Percentiles rank a stretch among this genome's conserved stretches.
Conservation (phyloP, 2,797 vertebrate genomes). For the Leptoclinus maculatus region DNA sequence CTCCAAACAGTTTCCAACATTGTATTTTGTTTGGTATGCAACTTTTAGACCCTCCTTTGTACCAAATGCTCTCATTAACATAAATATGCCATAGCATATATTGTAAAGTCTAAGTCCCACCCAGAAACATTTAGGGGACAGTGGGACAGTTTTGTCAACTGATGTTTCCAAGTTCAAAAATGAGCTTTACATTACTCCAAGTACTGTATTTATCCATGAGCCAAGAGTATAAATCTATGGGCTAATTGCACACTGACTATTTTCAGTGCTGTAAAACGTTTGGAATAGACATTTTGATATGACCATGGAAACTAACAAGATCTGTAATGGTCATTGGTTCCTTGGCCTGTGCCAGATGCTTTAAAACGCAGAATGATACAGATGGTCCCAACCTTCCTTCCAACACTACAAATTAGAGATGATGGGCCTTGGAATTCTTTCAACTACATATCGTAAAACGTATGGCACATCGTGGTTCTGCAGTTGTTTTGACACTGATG, state of each 20-base stretch:
- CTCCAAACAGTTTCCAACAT: neutral
- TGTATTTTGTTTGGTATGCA: neutral
- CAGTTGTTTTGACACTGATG: conserved; percentile 23
- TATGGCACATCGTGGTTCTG: neutral
- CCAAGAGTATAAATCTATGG: neutral
- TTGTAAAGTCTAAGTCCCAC: neutral
- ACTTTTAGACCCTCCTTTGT: too few species aligned
- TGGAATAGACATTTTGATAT: conserved; percentile 24
- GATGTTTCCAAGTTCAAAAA: neutral
- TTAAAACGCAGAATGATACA: conserved; percentile 33
- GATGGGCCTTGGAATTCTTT: conserved; percentile 20
- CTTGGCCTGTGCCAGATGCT: conserved; percentile 7
- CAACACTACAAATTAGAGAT: conserved; percentile 27
- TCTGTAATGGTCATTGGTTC: conserved; percentile 19
- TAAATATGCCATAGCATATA: neutral
- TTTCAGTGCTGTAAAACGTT: conserved; percentile 30
- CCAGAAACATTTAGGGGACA: neutral
- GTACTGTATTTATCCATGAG: neutral
- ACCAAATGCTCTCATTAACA: neutral
- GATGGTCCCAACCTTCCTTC: conserved; percentile 21
- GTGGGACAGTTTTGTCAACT: conserved; percentile 9
- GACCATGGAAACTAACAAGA: conserved; percentile 36
- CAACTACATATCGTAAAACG: conserved; percentile 32
- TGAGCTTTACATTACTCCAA: neutral
- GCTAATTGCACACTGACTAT: neutral